These are phyloP conservation scores for Ornithoptera priamus DNA, from an alignment of 2,888 invertebrate genomes.

Conservation along the genomic window DNA sequence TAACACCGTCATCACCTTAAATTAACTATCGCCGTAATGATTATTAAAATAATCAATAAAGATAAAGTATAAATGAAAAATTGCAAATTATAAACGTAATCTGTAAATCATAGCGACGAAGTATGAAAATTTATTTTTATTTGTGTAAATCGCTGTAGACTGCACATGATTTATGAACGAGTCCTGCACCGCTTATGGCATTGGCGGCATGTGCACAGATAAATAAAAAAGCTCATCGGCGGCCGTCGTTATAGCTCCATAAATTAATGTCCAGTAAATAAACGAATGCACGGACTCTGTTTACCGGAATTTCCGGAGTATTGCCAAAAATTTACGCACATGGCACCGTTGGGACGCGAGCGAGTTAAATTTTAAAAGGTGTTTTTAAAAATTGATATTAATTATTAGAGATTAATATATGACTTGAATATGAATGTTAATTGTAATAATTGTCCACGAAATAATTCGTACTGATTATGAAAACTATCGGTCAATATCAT, in stretches of 20 bases:
- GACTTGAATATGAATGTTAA: no score
- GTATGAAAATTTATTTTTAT: no score
- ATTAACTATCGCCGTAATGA: no score
- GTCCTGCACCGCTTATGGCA: slow-evolving; percentile 17
- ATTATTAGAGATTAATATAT: no score
- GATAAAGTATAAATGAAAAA: neutral
- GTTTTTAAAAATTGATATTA: no score
- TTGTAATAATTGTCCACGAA: no score
- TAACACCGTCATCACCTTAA: no score
- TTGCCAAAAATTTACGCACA: slow-evolving; percentile 24
- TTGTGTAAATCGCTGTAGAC: slow-evolving; percentile 12
- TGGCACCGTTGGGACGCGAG: slow-evolving; percentile 1
- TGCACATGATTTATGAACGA: slow-evolving; percentile 23
- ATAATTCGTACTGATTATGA: no score
- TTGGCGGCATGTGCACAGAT: slow-evolving; percentile 33
- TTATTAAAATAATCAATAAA: no score
- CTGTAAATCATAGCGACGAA: no score
- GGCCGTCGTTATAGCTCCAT: slow-evolving; percentile 50
- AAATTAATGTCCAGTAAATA: slow-evolving; percentile 55
- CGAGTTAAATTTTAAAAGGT: neutral
- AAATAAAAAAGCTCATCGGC: slow-evolving; percentile 46
- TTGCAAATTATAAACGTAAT: neutral
- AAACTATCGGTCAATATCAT: no score
- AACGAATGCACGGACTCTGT: slow-evolving; percentile 35
- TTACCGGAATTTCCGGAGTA: slow-evolving; percentile 25